phyloP scores from a whole-genome alignment of 2,888 invertebrate genomes.

The Dicroscelio sp. region DNA sequence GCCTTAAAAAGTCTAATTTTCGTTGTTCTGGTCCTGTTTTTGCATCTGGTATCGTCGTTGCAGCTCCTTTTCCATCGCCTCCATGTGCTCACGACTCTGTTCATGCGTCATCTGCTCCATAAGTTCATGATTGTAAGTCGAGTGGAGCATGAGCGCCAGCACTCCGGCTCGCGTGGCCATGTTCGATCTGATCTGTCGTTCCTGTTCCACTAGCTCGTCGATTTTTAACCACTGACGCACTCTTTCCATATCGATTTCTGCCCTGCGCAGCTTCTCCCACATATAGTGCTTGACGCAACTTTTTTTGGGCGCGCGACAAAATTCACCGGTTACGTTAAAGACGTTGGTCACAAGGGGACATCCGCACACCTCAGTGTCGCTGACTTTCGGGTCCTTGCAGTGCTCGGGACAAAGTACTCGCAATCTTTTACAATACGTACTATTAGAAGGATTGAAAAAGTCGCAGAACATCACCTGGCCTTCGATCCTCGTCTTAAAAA shows the following conservation, averaged over 20 bases:
- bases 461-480: constrained; percentile 99
- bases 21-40: not conserved
- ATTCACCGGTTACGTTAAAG: constrained; percentile 96
- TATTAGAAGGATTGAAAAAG: constrained; percentile 96
- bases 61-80: constrained; percentile 91
- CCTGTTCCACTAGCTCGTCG: constrained; percentile 98
- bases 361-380: constrained; percentile 97
- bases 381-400: constrained; percentile 98
- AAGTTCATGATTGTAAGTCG: constrained; percentile 98
- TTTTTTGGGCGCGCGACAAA: constrained; percentile 97
- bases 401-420: constrained; percentile 99
- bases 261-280: constrained; percentile 98
- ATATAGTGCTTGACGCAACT: constrained; percentile 97
- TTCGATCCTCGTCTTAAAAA: constrained; percentile 98
- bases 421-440: constrained; percentile 98
- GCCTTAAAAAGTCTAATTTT: no score
- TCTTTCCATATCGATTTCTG: constrained; percentile 99
- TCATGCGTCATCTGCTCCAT: constrained; percentile 94
- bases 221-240: constrained; percentile 97
- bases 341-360: constrained; percentile 97
- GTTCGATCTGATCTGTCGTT: constrained; percentile 95
- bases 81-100: constrained; percentile 92
- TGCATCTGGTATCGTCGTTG: not conserved
- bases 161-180: constrained; percentile 97
- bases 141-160: constrained; percentile 98